These are phyloP conservation scores for Penaeus monodon DNA, from an alignment of 2,888 invertebrate genomes.

Conservation along the genomic window DNA sequence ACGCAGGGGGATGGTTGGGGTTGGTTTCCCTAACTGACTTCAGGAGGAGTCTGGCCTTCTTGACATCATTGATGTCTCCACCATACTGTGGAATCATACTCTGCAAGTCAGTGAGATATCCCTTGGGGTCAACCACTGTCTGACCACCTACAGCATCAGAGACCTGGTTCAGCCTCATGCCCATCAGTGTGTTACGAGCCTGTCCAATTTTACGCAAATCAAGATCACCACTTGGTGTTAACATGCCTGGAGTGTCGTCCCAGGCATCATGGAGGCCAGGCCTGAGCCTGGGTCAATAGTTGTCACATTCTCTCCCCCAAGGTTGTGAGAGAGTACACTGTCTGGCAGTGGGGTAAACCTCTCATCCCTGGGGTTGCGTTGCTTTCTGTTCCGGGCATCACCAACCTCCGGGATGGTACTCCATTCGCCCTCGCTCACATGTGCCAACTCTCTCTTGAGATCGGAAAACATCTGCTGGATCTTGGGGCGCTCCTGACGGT, in stretches of 20 bases:
- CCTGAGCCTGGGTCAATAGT: slow-evolving; percentile 89
- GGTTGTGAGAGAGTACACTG: slow-evolving; percentile 88
- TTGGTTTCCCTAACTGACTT: slow-evolving; percentile 97
- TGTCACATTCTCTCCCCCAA: slow-evolving; percentile 83
- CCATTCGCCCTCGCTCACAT: slow-evolving; percentile 94
- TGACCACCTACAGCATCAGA: slow-evolving; percentile 99
- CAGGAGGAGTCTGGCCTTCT: slow-evolving; percentile 92
- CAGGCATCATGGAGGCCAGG: slow-evolving; percentile 65
- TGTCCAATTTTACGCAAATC: slow-evolving; percentile 99
- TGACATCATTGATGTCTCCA: slow-evolving; percentile 80
- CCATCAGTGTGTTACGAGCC: slow-evolving; percentile 98
- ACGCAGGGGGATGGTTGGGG: slow-evolving; percentile 98
- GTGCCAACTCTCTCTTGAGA: slow-evolving; percentile 87
- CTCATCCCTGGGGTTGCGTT: slow-evolving; percentile 90
- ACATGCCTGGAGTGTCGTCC: slow-evolving; percentile 68
- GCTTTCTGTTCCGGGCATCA: slow-evolving; percentile 96
- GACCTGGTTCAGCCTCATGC: slow-evolving; percentile 95
- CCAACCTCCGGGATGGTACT: slow-evolving; percentile 97
- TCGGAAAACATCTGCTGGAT: slow-evolving; percentile 99
- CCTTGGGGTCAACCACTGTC: slow-evolving; percentile 99
- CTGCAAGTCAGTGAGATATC: slow-evolving; percentile 98
- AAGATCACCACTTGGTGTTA: slow-evolving; percentile 80
- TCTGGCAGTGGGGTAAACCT: slow-evolving; percentile 96
- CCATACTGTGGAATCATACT: slow-evolving; percentile 99
- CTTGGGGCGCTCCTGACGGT: slow-evolving; percentile 97